Evolutionary conservation across 2,888 invertebrate species (phyloP), one percentile per base, ranked within the genome.

Genomic region (Osedax frankpressi): DNA sequence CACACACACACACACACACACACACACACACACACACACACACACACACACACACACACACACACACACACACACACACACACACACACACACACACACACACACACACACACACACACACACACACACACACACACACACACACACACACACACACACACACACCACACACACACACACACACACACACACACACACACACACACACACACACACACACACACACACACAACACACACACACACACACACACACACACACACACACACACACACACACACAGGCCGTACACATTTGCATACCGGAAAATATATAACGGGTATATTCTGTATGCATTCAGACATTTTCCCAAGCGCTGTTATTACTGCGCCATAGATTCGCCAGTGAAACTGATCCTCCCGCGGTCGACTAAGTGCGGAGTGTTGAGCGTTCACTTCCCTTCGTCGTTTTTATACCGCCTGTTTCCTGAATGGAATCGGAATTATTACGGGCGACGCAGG

Each of bases 401-500:
- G n/a, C 65, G 19, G 2, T 2, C 65, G 24, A 62, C 25, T 24
- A 65, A 65, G 65, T 24, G 65, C 26, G n/a, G 2, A 19, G 65
- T 24, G 65, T 65, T 65, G 65, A 65, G 19, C 65, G 65, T 65
- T 65, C 19, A 65, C 24, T 65, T 65, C 65, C 65, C n/a, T 24
- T 19, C 65, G 24, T 65, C 65, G 65, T 65, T 65, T 65, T 65
- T 65, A 24, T 65, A 1, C 24, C 65, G 24, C 24, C 65, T 11
- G 19, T 65, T 65, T 65, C 25, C 65, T 25, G 65, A 65, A 65
- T 65, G 65, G 65, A 65, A 24, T 65, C 6, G 24, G 65, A 65
- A 65, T 65, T 63, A 63, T 63, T 65, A 65, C 65, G 1, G 65
- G 65, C 65, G 24, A 65, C 65, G 25, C 65, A 24, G 19, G 24